Percentiles rank a stretch among this genome's conserved stretches.
Evolutionary conservation across 2,113 vertebrate species (phyloP).

Genomic region (Microtus richardsoni): DNA sequence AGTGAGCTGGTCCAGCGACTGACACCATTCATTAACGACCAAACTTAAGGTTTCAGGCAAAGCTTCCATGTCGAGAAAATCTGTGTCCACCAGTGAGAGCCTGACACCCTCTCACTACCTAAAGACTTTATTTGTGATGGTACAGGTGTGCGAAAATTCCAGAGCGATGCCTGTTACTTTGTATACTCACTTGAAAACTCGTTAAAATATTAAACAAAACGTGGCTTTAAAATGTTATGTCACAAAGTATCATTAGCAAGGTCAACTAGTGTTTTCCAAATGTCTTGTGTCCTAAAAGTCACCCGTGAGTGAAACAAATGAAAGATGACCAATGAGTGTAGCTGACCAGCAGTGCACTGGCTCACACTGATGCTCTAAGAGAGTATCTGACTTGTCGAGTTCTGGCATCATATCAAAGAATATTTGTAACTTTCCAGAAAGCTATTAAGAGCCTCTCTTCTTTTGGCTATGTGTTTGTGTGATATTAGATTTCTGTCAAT

Average conservation of each 20-base stretch:
- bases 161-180: too few species aligned
- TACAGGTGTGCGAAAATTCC: background rate
- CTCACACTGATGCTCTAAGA: constrained; percentile 15
- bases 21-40: background rate
- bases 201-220: background rate
- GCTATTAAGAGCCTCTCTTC: background rate
- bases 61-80: constrained; percentile 6
- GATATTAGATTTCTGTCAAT: background rate
- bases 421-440: background rate
- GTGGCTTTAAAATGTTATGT: background rate
- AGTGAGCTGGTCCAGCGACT: background rate
- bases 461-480: background rate
- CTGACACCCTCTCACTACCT: background rate
- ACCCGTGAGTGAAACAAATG: background rate
- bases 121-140: background rate
- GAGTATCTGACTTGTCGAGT: background rate
- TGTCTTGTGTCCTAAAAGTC: constrained; percentile 24
- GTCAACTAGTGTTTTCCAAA: background rate
- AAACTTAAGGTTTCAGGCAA: constrained; percentile 40
- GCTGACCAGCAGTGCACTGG: background rate
- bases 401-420: background rate
- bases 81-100: background rate
- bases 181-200: background rate
- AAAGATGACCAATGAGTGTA: background rate
- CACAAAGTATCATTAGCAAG: background rate